Evolutionary conservation across 2,888 invertebrate species (phyloP).

Genomic region (Parnassius smintheus): DNA sequence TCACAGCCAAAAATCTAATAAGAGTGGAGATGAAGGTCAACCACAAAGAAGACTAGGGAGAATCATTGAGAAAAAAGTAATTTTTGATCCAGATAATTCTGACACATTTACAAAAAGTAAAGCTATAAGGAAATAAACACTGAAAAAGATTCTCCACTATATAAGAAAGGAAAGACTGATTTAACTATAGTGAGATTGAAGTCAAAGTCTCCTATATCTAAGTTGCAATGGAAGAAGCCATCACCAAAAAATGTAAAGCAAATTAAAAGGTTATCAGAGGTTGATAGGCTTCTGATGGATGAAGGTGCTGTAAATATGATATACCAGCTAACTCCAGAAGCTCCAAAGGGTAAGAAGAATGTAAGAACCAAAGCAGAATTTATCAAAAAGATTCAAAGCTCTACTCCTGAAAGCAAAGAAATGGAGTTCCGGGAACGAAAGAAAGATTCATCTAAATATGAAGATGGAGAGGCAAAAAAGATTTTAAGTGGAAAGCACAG

Average conservation of each 20-base stretch:
- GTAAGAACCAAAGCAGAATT: constrained; percentile 81
- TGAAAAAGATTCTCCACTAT: constrained; percentile 44
- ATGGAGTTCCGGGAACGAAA: constrained; percentile 79
- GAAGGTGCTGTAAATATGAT: constrained; percentile 94
- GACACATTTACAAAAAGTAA: constrained; percentile 74
- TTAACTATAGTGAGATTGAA: constrained; percentile 44
- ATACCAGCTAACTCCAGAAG: constrained; percentile 86
- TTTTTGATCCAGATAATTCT: constrained; percentile 86
- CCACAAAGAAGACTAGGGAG: constrained; percentile 70
- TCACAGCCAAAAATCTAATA: constrained; percentile 42
- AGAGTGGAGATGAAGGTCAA: constrained; percentile 54
- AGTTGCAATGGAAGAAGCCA: constrained; percentile 73
- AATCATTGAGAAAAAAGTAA: constrained; percentile 86
- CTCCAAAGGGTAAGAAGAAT: constrained; percentile 72
- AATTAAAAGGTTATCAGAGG: constrained; percentile 84
- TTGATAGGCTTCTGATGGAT: constrained; percentile 89
- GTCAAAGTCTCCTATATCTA: constrained; percentile 62
- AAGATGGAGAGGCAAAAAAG: constrained; percentile 62
- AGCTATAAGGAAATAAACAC: constrained; percentile 47
- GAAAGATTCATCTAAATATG: constrained; percentile 58
- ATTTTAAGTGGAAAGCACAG: constrained; percentile 61
- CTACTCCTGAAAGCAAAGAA: constrained; percentile 65
- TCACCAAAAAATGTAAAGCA: constrained; percentile 71
- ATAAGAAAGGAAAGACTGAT: constrained; percentile 57
- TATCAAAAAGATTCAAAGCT: constrained; percentile 82